Evolutionary conservation across 2,888 invertebrate genomes (phyloP).

Genomic region (Micoletzkya japonica): DNA sequence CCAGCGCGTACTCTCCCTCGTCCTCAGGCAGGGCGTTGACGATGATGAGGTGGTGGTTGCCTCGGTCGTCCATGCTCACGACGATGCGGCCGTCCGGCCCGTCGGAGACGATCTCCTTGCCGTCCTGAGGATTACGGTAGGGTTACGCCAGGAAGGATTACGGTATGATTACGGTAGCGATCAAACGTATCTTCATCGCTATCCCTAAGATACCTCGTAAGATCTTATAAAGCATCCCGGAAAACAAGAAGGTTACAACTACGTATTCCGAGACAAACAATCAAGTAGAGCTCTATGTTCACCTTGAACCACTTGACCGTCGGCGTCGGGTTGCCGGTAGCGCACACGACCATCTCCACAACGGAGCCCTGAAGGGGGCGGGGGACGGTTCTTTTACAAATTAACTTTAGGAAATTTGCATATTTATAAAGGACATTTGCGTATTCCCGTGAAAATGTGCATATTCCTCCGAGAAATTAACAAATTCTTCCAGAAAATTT

Average conservation of each 20-base stretch:
- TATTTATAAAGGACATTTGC: too few species aligned
- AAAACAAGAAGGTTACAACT: too few species aligned
- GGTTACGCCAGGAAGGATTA: too few species aligned
- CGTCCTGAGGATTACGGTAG: too few species aligned
- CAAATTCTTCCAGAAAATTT: too few species aligned
- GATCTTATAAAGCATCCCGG: too few species aligned
- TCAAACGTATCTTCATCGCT: too few species aligned
- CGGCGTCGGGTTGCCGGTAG: conserved; percentile 65
- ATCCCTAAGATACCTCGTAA: too few species aligned
- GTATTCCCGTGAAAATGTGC: too few species aligned
- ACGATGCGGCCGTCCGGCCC: conserved; percentile 54
- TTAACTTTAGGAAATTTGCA: neutral
- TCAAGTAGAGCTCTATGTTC: too few species aligned
- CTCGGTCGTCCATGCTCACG: conserved; percentile 62
- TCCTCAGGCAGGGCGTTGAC: conserved; percentile 46
- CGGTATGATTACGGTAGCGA: too few species aligned
- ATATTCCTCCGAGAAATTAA: too few species aligned
- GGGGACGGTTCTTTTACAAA: neutral
- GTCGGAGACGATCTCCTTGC: conserved; percentile 53
- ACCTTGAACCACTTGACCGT: conserved; percentile 65
- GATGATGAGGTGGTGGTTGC: conserved; percentile 61
- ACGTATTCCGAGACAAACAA: neutral
- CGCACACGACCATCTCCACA: conserved; percentile 65
- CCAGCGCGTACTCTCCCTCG: conserved; percentile 26
- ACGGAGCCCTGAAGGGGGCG: conserved; percentile 62